Evolutionary conservation across 2,797 vertebrate genomes (phyloP), one percentile per base, ranked within the genome.

Genomic region (Sphenopsis melanotis): DNA sequence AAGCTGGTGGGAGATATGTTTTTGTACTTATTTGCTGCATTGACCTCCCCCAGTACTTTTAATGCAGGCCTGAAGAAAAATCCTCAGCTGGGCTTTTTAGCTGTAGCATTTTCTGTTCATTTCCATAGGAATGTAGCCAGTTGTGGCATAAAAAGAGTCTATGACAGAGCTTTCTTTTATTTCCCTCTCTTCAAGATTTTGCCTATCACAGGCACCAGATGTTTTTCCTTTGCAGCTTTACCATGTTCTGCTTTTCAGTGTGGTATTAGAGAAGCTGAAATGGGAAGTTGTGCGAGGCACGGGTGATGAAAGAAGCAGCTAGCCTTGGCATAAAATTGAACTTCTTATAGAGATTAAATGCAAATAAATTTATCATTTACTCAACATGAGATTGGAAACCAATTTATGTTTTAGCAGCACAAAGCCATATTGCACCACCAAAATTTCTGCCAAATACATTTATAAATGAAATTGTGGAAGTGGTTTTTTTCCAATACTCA

Each of bases 181-280:
- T 91, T 89, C 56, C 55, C 76, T 78, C 68, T 44, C 29, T 50
- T 71, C 44, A 32, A 59, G 52, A 60, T 64, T 94, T 92, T 94
- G 79, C 76, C 49, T 91, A 83, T 94, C 89, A 83, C 41, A 91
- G 64, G 64, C 75, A 74, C 89, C 87, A 95, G 87, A 89, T 94
- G 75, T 89, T 91, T 94, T 85, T 82, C 42, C 69, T 83, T 85
- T 93, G 71, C 78, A 89, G 49, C 60, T 87, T 91, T 74, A 32
- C 68, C 5, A 0, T 60, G 60, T 74, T 92, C 82, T 89, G 0
- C 64, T 69, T 78, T 78, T 88, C 55, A 47, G 32, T 72, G 63
- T 87, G 87, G 66, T 70, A 29, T 76, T 79, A 63, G 85, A 68
- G 79, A 83, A 81, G 72, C 47, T 77, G 74, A 74, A 87, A 70